Percentiles rank a stretch among this genome's conserved stretches.
phyloP scores from a whole-genome alignment of 2,113 vertebrate genomes.

The Seriola rivoliana region DNA sequence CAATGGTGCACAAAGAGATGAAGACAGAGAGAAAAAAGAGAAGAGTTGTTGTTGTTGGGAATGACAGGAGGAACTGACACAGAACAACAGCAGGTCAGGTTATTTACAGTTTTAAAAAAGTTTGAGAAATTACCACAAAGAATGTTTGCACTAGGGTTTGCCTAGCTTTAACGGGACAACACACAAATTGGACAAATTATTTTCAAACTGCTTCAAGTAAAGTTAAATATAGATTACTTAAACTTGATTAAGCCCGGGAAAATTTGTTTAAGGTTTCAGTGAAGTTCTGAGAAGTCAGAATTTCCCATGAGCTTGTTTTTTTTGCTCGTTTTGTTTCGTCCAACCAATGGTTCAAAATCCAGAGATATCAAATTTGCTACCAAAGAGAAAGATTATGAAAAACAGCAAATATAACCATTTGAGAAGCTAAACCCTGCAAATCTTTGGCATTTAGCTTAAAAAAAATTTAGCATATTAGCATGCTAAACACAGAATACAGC shows the following conservation, averaged over 20 bases:
- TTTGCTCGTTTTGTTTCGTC: too few relatives aligned
- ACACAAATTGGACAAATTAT: background rate
- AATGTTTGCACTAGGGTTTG: background rate
- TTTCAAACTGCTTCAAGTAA: background rate
- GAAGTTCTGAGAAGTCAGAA: background rate
- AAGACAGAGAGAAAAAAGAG: background rate
- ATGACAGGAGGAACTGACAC: background rate
- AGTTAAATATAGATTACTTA: background rate
- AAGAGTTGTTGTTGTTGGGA: background rate
- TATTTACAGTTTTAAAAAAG: background rate
- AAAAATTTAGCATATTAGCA: too few relatives aligned
- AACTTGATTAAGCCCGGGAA: background rate
- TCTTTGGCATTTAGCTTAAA: too few relatives aligned
- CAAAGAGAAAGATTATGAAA: too few relatives aligned
- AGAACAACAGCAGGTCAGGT: slow-evolving; percentile 3
- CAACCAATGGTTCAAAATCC: too few relatives aligned
- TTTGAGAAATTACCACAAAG: background rate
- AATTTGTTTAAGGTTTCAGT: background rate
- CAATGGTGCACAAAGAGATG: slow-evolving; percentile 41
- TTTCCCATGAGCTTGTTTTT: too few relatives aligned
- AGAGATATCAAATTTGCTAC: too few relatives aligned
- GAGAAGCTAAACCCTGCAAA: too few relatives aligned
- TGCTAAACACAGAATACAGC: too few relatives aligned
- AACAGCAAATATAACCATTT: too few relatives aligned
- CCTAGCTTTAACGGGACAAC: too few relatives aligned